Percentiles rank a stretch among this genome's conserved stretches.
phyloP scores from a whole-genome alignment of 2,113 vertebrate species.

The Narcine bancroftii region DNA sequence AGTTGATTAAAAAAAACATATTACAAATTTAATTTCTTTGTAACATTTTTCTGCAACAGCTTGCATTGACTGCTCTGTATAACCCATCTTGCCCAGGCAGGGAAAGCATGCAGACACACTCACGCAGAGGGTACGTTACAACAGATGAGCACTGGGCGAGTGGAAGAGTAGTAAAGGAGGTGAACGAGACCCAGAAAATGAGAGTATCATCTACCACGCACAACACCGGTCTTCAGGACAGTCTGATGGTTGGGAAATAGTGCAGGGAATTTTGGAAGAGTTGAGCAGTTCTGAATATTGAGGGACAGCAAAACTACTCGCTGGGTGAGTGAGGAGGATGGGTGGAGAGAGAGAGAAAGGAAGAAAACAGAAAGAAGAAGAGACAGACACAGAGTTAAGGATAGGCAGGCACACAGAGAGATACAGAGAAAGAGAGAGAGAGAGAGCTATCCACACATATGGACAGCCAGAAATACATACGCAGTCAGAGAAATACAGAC shows the following conservation, averaged over 20 bases:
- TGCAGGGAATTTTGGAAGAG: background rate
- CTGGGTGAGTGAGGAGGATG: background rate
- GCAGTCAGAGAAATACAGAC: conserved; percentile 40
- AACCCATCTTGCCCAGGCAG: background rate
- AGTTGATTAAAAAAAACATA: background rate
- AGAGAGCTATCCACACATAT: conserved; percentile 36
- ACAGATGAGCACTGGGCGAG: too few species aligned
- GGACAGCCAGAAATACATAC: conserved; percentile 44
- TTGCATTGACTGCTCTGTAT: conserved; percentile 9
- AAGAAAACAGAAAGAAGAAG: background rate
- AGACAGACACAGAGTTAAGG: background rate
- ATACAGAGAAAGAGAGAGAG: conserved; percentile 42
- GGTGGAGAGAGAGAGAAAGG: background rate
- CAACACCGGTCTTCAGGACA: background rate
- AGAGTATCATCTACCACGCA: background rate
- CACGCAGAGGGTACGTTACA: too few species aligned
- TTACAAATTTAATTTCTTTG: background rate
- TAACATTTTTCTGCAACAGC: conserved; percentile 10
- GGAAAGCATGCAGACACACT: background rate
- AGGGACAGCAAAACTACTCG: background rate
- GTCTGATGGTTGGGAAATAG: background rate
- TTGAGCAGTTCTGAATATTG: background rate
- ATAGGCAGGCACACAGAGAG: background rate
- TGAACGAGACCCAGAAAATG: background rate
- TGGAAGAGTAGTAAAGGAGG: background rate